phyloP scores from a whole-genome alignment of 2,888 invertebrate species.

The Bombyx huttoni region DNA sequence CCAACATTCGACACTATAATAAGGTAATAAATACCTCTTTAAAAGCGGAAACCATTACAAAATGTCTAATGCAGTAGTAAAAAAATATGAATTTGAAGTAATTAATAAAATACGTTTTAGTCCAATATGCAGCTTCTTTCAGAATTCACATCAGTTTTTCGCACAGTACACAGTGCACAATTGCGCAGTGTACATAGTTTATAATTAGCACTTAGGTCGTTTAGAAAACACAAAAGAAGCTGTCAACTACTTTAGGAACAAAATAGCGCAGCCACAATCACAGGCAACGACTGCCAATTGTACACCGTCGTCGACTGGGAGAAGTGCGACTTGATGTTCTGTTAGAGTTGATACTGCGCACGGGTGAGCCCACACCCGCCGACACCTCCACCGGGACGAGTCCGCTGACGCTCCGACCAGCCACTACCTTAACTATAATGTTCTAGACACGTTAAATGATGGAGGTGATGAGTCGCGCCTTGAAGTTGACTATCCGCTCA shows the following conservation, averaged over 20 bases:
- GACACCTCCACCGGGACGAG: conserved; percentile 5
- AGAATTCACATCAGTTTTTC: neutral
- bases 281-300: neutral
- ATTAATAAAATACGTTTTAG: neutral
- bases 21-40: too few relatives aligned
- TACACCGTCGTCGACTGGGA: too few relatives aligned
- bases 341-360: conserved; percentile 4
- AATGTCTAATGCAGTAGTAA: neutral
- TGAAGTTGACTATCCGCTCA: conserved; percentile 93
- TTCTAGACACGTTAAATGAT: conserved; percentile 79
- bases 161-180: neutral
- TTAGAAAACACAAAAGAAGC: neutral
- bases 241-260: neutral
- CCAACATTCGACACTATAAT: neutral
- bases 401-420: conserved; percentile 4
- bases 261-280: neutral
- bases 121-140: neutral
- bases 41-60: neutral
- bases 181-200: too few relatives aligned
- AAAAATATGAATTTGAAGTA: too few relatives aligned
- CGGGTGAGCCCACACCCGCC: conserved; percentile 3
- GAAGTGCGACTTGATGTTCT: neutral
- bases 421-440: conserved; percentile 36
- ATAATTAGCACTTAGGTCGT: neutral
- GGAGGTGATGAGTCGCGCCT: conserved; percentile 90